These are phyloP conservation scores for Dendrolimus pini DNA, from an alignment of 2,888 invertebrate species.

Conservation along the genomic window DNA sequence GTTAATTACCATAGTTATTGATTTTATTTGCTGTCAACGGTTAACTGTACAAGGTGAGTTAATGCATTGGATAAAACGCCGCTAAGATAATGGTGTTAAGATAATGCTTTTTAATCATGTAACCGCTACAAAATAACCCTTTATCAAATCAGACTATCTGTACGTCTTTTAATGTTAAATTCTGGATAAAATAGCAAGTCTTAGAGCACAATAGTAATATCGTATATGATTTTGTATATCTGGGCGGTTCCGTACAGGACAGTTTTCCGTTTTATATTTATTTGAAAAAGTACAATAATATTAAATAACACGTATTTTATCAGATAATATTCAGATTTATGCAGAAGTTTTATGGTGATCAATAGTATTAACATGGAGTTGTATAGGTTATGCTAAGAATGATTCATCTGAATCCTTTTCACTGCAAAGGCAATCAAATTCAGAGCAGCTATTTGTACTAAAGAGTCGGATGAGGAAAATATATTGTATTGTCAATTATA, in stretches of 20 bases:
- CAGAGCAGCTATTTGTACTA: neutral
- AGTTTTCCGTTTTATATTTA: neutral
- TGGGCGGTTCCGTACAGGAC: neutral
- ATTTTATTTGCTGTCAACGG: conserved; percentile 15
- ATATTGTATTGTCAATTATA: no score
- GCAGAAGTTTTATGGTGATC: no score
- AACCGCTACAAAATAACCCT: neutral
- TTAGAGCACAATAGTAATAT: no score
- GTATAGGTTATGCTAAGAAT: conserved; percentile 13
- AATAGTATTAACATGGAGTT: no score
- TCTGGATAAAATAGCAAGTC: no score
- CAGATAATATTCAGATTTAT: no score
- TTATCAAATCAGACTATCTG: no score
- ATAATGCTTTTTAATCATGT: neutral
- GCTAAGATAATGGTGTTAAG: neutral
- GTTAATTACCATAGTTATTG: conserved; percentile 9
- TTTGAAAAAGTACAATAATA: neutral
- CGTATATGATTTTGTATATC: neutral
- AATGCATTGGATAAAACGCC: neutral
- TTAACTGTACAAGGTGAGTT: neutral
- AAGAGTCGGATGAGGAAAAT: no score
- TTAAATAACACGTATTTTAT: no score
- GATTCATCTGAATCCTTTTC: conserved; percentile 11
- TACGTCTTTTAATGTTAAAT: no score
- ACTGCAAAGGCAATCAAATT: neutral